Conservation (phyloP, 1,140 invertebrate genomes). For the Trichoplusia ni region DNA sequence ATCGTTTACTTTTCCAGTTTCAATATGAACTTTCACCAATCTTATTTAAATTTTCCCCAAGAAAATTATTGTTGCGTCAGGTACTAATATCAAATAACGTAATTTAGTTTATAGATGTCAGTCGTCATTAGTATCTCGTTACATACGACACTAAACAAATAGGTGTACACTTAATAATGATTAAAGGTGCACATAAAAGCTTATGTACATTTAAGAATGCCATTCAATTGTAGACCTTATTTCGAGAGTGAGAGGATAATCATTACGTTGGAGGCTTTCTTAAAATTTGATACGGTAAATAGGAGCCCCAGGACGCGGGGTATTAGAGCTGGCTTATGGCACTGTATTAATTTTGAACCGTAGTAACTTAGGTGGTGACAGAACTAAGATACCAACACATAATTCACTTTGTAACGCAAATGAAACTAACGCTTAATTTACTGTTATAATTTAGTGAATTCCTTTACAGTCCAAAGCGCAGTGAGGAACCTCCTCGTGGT, state of each 20-base stretch:
- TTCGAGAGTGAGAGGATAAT: slow-evolving; percentile 33
- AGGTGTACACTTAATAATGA: slow-evolving; percentile 78
- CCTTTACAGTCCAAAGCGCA: slow-evolving; percentile 62
- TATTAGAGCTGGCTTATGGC: slow-evolving; percentile 78
- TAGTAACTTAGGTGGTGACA: slow-evolving; percentile 80
- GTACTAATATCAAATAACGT: slow-evolving; percentile 35
- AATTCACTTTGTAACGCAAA: slow-evolving; percentile 80
- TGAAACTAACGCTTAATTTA: slow-evolving; percentile 81
- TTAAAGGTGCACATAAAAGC: slow-evolving; percentile 54
- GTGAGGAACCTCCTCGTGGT: slow-evolving; percentile 2
- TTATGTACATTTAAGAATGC: slow-evolving; percentile 23
- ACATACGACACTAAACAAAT: slow-evolving; percentile 77
- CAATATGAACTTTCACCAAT: slow-evolving; percentile 9
- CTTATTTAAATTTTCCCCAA: slow-evolving; percentile 4
- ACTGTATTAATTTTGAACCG: slow-evolving; percentile 81
- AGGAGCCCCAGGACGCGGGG: slow-evolving; percentile 71
- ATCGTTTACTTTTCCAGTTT: not conserved
- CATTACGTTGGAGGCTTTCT: slow-evolving; percentile 35
- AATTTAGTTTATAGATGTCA: slow-evolving; percentile 69
- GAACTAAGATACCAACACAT: slow-evolving; percentile 79
- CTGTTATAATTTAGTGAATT: slow-evolving; percentile 79
- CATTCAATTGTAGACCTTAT: slow-evolving; percentile 33
- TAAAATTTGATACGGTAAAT: slow-evolving; percentile 76
- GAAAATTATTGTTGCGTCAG: slow-evolving; percentile 11
- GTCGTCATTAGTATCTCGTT: slow-evolving; percentile 73